Evolutionary conservation across 2,797 vertebrate genomes (phyloP).

Genomic region (Anolis apletophallus): DNA sequence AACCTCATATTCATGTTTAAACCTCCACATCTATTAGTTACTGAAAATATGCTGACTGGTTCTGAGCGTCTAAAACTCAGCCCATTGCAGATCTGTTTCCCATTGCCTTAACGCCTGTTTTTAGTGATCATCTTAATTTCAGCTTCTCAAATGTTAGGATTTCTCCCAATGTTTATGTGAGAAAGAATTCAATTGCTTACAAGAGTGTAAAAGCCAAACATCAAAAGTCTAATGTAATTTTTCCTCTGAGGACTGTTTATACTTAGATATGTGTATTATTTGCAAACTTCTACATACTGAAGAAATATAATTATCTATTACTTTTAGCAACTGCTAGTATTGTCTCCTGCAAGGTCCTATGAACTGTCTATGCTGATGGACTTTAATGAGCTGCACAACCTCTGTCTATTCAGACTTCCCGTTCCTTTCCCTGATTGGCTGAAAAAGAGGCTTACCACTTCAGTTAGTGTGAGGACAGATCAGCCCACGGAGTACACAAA

Average conservation of each 20-base stretch:
- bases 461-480: too few species aligned
- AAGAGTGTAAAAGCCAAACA: neutral
- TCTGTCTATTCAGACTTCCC: constrained; percentile 48
- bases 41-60: neutral
- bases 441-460: too few species aligned
- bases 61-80: neutral
- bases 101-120: neutral
- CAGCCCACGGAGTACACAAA: too few species aligned
- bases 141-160: neutral
- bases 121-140: neutral
- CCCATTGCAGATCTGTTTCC: neutral
- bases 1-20: too few species aligned
- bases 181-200: neutral
- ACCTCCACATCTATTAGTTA: neutral
- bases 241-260: neutral
- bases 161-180: neutral
- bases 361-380: constrained; percentile 52
- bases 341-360: neutral
- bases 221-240: neutral
- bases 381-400: constrained; percentile 69
- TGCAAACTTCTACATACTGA: neutral
- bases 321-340: neutral
- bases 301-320: neutral
- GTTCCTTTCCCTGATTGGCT: too few species aligned
- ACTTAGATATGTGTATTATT: neutral